Conservation (phyloP, 2,113 vertebrate genomes). For the Hydrolagus affinis region DNA sequence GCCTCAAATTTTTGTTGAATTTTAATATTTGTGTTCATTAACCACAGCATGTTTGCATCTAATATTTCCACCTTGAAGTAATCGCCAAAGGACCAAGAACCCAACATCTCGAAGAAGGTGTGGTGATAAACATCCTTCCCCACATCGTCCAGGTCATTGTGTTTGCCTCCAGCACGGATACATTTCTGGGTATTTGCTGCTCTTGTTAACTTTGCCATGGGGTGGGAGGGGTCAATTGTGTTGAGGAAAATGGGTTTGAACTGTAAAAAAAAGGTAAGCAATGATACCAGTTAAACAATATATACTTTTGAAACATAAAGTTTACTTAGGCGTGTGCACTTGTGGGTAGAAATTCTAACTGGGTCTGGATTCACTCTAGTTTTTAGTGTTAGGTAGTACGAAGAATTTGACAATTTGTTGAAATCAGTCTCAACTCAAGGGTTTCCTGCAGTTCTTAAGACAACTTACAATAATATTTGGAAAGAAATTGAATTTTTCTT, state of each 20-base stretch:
- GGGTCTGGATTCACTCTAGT: too few species aligned
- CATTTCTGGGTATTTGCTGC: conserved; percentile 96
- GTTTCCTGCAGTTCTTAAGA: too few species aligned
- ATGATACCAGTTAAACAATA: background rate
- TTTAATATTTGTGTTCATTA: too few species aligned
- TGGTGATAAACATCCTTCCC: conserved; percentile 98
- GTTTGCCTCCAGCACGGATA: conserved; percentile 91
- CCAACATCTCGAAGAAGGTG: conserved; percentile 98
- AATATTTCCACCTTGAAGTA: conserved; percentile 81
- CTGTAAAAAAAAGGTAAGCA: conserved; percentile 46
- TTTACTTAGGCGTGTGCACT: background rate
- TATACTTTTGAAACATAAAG: background rate
- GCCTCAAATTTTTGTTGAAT: background rate
- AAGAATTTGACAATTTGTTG: too few species aligned
- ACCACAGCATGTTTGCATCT: background rate
- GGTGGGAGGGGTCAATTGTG: conserved; percentile 90
- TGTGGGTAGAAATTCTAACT: too few species aligned
- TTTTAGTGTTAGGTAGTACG: too few species aligned
- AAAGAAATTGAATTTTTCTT: too few species aligned
- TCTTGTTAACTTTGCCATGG: conserved; percentile 77
- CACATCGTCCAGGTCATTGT: conserved; percentile 92
- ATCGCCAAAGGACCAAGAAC: conserved; percentile 97
- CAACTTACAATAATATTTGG: too few species aligned
- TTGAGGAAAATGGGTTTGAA: conserved; percentile 98
- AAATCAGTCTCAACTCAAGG: too few species aligned